Base-by-base conservation (phyloP, 2,113 vertebrate species). In the Henicopernis longicauda region DNA sequence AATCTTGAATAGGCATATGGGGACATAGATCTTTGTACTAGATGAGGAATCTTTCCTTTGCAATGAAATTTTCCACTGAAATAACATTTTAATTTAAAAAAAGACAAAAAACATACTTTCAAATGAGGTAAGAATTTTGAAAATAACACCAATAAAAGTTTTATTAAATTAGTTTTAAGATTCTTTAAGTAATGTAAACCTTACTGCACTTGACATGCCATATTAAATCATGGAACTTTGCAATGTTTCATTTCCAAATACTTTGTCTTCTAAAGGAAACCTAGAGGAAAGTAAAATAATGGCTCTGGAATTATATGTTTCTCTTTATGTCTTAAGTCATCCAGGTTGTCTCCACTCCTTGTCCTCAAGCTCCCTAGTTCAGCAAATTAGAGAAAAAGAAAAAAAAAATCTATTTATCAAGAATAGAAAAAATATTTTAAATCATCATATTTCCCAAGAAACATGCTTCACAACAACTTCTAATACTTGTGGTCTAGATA, bases 51-150 rank as follows among this genome's bases (percentile, higher is more conserved):
- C 6, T 63, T 72, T n/a, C 4, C 8, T 57, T 55, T 26, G 4
- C 6, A 52, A 32, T 25, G 10, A 61, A 49, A 18, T 38, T 73
- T 86, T 66, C 36, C 23, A 20, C 9, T 42, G 23, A 54, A 82
- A 36, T 26, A 70, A 16, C 0, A 38, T 47, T 66, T 52, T 42
- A 44, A 50, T 29, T 29, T 50, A 65, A 74, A 71, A 34, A 36
- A 32, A 8, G 1, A 16, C 0, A 8, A 70, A 66, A 36, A 34
- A 9, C 1, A 0, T 15, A 13, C 4, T 26, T 85, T 76, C 38
- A 17, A 34, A 40, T 1, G 15, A 16, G 4, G 6, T 32, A 62
- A 71, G 69, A 52, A 3, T 16, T 54, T 47, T 26, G 4, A 49
- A 82, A 72, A 45, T 16, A 55, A 2, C 10, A 58, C 3, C 6